phyloP scores from a whole-genome alignment of 2,113 vertebrate species.

The Siniperca knerii region DNA sequence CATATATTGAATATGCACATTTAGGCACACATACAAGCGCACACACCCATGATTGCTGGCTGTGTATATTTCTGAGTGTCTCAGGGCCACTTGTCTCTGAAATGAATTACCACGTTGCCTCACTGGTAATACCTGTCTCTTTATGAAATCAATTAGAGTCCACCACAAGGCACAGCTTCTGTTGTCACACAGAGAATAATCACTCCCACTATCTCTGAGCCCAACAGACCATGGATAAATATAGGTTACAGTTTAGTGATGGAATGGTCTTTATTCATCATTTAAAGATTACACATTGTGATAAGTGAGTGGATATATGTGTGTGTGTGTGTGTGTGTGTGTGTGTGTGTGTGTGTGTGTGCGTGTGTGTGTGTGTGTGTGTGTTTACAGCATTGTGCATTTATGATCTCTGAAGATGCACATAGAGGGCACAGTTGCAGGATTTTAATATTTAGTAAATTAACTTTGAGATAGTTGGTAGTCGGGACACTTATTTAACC shows the following conservation, averaged over 20 bases:
- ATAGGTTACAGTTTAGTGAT: slow-evolving; percentile 25
- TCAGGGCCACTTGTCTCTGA: slow-evolving; percentile 62
- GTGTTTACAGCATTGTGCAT: background rate
- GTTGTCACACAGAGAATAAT: slow-evolving; percentile 61
- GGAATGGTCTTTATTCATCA: slow-evolving; percentile 52
- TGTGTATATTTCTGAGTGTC: slow-evolving; percentile 50
- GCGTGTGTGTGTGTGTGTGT: background rate
- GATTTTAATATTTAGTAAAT: background rate
- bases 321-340: background rate
- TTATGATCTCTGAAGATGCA: background rate
- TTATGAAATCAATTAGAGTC: slow-evolving; percentile 72
- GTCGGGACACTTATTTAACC: background rate
- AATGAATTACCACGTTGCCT: slow-evolving; percentile 66
- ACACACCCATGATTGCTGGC: slow-evolving; percentile 9
- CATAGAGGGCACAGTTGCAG: background rate
- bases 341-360: background rate
- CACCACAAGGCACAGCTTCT: slow-evolving; percentile 50
- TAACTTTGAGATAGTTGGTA: background rate
- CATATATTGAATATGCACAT: background rate
- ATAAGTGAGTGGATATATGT: slow-evolving; percentile 13
- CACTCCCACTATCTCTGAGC: slow-evolving; percentile 34
- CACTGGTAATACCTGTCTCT: slow-evolving; percentile 67
- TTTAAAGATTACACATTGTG: slow-evolving; percentile 19
- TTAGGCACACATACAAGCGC: background rate
- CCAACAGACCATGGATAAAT: slow-evolving; percentile 34